These are phyloP conservation scores for Steatocranus sp. DNA, from an alignment of 2,797 vertebrate species.

Conservation along the genomic window DNA sequence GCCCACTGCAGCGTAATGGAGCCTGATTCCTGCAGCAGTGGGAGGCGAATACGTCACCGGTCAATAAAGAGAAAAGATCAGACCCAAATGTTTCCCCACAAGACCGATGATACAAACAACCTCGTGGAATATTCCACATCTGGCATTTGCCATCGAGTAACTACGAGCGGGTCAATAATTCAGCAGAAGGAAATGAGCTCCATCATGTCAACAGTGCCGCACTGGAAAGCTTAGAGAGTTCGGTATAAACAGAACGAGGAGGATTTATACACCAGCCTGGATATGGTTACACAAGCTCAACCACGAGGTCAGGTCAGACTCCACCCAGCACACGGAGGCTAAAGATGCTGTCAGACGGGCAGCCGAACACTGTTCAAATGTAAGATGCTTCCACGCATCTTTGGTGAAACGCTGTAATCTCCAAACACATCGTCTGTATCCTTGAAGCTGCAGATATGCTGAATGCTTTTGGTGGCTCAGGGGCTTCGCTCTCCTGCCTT, in stretches of 20 bases:
- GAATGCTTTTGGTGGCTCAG: not conserved
- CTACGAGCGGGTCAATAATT: conserved; percentile 32
- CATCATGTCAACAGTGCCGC: not conserved
- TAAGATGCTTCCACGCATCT: rapidly evolving
- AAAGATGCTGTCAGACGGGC: not conserved
- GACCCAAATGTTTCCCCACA: conserved; percentile 55
- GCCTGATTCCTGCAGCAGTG: conserved; percentile 11
- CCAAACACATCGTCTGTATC: not conserved
- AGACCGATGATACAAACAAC: conserved; percentile 48
- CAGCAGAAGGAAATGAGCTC: conserved; percentile 21
- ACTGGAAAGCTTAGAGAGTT: not conserved
- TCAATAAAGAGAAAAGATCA: conserved; percentile 73
- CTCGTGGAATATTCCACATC: conserved; percentile 39
- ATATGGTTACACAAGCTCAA: not conserved
- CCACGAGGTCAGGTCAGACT: not conserved
- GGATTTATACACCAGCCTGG: not conserved
- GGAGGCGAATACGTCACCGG: conserved; percentile 48
- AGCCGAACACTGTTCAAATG: not conserved
- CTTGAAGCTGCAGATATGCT: not conserved
- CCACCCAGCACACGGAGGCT: not conserved
- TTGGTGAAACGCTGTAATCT: not conserved
- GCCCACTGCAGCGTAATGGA: conserved; percentile 36
- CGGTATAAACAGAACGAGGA: not conserved
- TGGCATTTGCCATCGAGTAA: conserved; percentile 50
- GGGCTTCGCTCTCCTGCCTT: not conserved